A percentile compares a stretch with the other conserved stretches of the same genome.
Evolutionary conservation across 2,888 invertebrate genomes (phyloP).

Genomic region (Amiota minor): DNA sequence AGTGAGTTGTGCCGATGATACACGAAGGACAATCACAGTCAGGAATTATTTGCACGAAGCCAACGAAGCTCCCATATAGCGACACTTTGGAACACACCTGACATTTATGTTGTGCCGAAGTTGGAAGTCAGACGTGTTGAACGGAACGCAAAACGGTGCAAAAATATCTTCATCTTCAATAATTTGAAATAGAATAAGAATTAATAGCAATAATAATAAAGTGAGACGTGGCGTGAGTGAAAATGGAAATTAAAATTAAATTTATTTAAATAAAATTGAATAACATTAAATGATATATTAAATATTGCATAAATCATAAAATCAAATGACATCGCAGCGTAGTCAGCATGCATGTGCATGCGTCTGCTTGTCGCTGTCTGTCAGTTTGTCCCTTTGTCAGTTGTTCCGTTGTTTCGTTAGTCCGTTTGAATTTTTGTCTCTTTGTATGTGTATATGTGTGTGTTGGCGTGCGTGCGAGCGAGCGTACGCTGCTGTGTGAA

Average conservation of each 20-base stretch:
- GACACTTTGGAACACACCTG: slow-evolving; percentile 59
- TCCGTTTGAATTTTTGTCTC: neutral
- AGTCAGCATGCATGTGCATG: neutral
- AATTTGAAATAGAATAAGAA: slow-evolving; percentile 4
- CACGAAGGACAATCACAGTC: slow-evolving; percentile 14
- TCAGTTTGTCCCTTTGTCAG: neutral
- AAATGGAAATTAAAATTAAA: slow-evolving; percentile 15
- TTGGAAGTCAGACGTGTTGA: slow-evolving; percentile 66
- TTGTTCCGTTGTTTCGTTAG: neutral
- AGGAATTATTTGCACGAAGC: neutral
- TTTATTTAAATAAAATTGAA: slow-evolving; percentile 10
- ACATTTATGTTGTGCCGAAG: slow-evolving; percentile 68
- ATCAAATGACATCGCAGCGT: neutral
- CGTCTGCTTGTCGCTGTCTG: neutral
- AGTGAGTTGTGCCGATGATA: neutral
- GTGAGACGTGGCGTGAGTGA: too few species aligned
- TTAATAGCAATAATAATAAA: neutral
- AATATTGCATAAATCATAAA: too few species aligned
- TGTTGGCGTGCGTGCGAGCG: neutral
- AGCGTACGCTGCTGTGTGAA: neutral
- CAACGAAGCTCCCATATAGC: slow-evolving; percentile 25
- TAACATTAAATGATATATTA: neutral
- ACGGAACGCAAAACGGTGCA: slow-evolving; percentile 40
- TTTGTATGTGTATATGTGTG: too few species aligned
- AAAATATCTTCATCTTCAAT: too few species aligned